A percentile compares a stretch with the other conserved stretches of the same genome.
phyloP scores from a whole-genome alignment of 2,113 vertebrate genomes.

The Dasyornis broadbenti region DNA sequence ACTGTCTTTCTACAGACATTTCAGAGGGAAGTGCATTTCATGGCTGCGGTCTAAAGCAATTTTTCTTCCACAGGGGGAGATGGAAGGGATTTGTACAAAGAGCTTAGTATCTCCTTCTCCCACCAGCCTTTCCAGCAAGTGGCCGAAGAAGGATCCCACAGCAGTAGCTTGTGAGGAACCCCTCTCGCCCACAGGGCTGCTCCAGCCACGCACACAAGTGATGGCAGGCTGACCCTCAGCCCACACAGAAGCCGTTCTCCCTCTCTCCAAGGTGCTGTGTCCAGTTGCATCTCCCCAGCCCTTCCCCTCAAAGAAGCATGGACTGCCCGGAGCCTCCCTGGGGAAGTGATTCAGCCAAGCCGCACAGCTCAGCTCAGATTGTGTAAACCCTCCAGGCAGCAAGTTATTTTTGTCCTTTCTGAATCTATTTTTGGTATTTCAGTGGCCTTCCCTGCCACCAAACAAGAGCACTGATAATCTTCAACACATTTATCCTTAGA shows the following conservation, averaged over 20 bases:
- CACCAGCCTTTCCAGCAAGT: not conserved
- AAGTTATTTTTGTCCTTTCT: conserved; percentile 29
- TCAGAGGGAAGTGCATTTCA: not conserved
- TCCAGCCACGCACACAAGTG: fast-evolving
- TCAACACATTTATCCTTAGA: not conserved
- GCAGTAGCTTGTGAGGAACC: not conserved
- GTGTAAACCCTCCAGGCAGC: not conserved
- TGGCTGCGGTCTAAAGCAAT: not conserved
- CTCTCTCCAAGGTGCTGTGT: not conserved
- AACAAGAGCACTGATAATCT: not conserved
- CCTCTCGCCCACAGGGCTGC: not conserved
- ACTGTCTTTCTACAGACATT: not conserved
- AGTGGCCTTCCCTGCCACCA: not conserved
- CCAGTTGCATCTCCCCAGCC: not conserved
- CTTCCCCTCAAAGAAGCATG: not conserved
- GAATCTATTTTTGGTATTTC: conserved; percentile 33
- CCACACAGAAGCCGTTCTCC: fast-evolving
- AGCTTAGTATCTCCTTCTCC: not conserved
- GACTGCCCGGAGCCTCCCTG: not conserved
- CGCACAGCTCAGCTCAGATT: not conserved
- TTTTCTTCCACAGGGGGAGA: not conserved
- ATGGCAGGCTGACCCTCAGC: not conserved
- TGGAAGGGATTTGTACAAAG: not conserved
- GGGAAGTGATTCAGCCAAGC: conserved; percentile 1
- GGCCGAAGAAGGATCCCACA: not conserved